phyloP scores from a whole-genome alignment of 1,140 invertebrate genomes.

The Mercenaria mercenaria region DNA sequence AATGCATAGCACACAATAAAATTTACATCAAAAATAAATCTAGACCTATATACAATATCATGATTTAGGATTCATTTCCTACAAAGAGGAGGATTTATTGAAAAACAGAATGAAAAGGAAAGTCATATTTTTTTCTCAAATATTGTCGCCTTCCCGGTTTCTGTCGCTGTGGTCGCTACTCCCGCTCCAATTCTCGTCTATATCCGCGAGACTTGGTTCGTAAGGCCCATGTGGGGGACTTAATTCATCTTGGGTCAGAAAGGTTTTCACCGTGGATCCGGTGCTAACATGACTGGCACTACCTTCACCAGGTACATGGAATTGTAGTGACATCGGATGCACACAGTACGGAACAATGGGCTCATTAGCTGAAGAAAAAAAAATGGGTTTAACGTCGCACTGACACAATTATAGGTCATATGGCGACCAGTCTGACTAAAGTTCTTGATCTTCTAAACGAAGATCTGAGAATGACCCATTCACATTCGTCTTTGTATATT shows the following conservation, averaged over 20 bases:
- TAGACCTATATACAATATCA: too few species aligned
- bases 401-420: too few species aligned
- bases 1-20: too few species aligned
- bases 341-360: conserved; percentile 42
- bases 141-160: not conserved
- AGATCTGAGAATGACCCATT: too few species aligned
- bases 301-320: conserved; percentile 37
- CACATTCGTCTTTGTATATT: too few species aligned
- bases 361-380: not conserved
- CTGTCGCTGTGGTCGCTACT: not conserved
- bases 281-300: conserved; percentile 69
- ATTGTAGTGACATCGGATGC: conserved; percentile 36
- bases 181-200: conserved; percentile 1
- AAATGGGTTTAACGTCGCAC: too few species aligned
- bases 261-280: conserved; percentile 75
- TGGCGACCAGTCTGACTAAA: too few species aligned
- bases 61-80: too few species aligned
- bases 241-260: conserved; percentile 73
- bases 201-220: conserved; percentile 49
- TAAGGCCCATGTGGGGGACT: not conserved
- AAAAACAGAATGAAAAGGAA: too few species aligned
- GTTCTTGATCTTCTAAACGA: too few species aligned
- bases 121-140: not conserved
- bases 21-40: too few species aligned
- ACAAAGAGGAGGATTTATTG: too few species aligned